Evolutionary conservation across 2,888 invertebrate species (phyloP).

Genomic region (Embidobia sp.): DNA sequence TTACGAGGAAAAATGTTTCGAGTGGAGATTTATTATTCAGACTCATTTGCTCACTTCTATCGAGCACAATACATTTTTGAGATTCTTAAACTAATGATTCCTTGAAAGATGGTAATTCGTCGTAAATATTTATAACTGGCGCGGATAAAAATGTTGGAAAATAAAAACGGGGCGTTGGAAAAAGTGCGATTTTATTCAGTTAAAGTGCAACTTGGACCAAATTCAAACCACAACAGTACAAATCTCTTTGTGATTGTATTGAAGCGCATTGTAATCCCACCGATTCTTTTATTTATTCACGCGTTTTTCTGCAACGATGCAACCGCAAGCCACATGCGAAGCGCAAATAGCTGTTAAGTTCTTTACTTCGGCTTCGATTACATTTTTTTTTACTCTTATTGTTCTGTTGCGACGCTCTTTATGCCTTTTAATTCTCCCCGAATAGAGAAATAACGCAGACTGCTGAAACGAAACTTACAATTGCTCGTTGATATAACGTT

Average conservation of each 20-base stretch:
- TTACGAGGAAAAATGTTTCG: too few species aligned
- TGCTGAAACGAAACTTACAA: neutral
- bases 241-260: constrained; percentile 66
- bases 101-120: constrained; percentile 16
- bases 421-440: constrained; percentile 24
- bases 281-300: constrained; percentile 70
- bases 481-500: neutral
- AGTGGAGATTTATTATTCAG: too few species aligned
- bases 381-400: constrained; percentile 26
- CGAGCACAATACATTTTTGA: too few species aligned
- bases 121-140: constrained; percentile 28
- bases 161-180: constrained; percentile 28
- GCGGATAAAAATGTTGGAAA: constrained; percentile 15
- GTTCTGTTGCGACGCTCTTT: constrained; percentile 24
- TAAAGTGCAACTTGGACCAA: constrained; percentile 47
- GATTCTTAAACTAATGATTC: constrained; percentile 15
- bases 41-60: too few species aligned
- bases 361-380: constrained; percentile 34
- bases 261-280: constrained; percentile 65
- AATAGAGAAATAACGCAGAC: neutral
- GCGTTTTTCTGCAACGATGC: constrained; percentile 66
- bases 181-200: constrained; percentile 49
- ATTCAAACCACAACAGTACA: constrained; percentile 58
- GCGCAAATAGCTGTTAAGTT: constrained; percentile 70
- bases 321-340: constrained; percentile 69